phyloP scores from a whole-genome alignment of 2,888 invertebrate genomes.

The Phania funesta region DNA sequence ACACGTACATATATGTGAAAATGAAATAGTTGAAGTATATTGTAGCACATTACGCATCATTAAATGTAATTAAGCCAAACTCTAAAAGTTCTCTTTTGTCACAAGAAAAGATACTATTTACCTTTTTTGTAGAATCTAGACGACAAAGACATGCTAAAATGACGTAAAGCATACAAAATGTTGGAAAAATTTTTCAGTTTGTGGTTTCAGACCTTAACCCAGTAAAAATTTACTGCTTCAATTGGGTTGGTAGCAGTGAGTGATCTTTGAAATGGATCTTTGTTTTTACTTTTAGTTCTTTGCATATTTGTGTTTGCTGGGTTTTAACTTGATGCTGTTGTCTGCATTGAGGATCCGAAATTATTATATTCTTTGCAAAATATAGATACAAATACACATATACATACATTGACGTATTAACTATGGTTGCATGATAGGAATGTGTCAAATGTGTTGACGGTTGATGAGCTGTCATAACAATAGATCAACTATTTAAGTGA shows the following conservation, averaged over 20 bases:
- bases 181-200: not conserved
- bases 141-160: not conserved
- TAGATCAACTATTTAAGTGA: constrained; percentile 73
- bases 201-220: not conserved
- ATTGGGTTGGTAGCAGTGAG: too few species aligned
- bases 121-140: not conserved
- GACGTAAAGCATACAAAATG: not conserved
- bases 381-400: not conserved
- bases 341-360: not conserved
- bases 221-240: too few species aligned
- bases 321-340: not conserved
- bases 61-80: constrained; percentile 68
- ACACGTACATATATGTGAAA: constrained; percentile 44
- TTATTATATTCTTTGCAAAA: not conserved
- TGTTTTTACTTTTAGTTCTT: too few species aligned
- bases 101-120: constrained; percentile 35
- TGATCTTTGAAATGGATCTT: too few species aligned
- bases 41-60: constrained; percentile 69
- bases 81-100: constrained; percentile 64
- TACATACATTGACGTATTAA: not conserved
- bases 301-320: too few species aligned
- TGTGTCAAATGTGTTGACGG: constrained; percentile 71
- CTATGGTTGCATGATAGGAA: not conserved
- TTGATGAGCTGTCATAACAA: constrained; percentile 79
- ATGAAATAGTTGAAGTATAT: constrained; percentile 63